A percentile compares a stretch with the other conserved stretches of the same genome.
Evolutionary conservation across 2,797 vertebrate species (phyloP).

Genomic region (Periparus ater): DNA sequence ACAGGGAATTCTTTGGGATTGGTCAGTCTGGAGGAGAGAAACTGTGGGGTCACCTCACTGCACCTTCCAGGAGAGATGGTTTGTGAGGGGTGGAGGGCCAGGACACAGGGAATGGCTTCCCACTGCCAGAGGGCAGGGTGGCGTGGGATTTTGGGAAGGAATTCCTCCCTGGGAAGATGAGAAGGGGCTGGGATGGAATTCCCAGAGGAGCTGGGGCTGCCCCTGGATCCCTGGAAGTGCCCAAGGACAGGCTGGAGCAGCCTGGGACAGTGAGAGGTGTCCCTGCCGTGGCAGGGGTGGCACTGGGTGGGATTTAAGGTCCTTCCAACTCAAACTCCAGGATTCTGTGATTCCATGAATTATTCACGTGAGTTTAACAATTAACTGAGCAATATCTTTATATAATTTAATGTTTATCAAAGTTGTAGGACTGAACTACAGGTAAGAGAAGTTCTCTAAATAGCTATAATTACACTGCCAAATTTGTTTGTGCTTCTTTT

Average conservation of each 20-base stretch:
- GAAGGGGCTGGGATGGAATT: not conserved
- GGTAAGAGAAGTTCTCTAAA: not conserved
- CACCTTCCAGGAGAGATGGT: not conserved
- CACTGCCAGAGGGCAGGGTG: not conserved
- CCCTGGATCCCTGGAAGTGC: not conserved
- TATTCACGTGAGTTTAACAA: not conserved
- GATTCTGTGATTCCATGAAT: not conserved
- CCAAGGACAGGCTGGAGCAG: not conserved
- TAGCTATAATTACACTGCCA: not conserved
- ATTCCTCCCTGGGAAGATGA: not conserved
- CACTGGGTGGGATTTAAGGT: rapidly evolving
- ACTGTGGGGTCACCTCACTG: rapidly evolving
- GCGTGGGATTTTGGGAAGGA: not conserved
- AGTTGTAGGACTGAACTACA: not conserved
- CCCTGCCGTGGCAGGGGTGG: not conserved
- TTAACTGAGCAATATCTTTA: rapidly evolving
- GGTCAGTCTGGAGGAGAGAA: not conserved
- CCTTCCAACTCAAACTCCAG: not conserved
- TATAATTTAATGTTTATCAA: not conserved
- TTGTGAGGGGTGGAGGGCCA: not conserved
- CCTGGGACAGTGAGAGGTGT: no score
- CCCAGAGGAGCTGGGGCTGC: not conserved
- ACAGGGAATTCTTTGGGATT: not conserved
- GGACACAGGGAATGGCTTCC: not conserved
- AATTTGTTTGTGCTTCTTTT: not conserved